A percentile compares a stretch with the other conserved stretches of the same genome.
phyloP scores from a whole-genome alignment of 1,140 invertebrate species.

The Lordiphosa mommai region DNA sequence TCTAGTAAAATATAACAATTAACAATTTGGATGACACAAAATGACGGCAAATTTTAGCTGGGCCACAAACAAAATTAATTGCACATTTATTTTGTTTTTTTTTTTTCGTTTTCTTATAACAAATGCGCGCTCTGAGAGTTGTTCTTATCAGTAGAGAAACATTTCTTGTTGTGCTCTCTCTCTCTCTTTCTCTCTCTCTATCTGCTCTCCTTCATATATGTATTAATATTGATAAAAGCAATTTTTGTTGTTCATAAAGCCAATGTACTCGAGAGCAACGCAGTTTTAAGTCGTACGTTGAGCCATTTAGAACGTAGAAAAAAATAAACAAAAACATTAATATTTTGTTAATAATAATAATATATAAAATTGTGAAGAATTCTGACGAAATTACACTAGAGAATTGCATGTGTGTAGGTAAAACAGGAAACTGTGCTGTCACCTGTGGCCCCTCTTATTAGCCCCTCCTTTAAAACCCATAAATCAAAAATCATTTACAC shows the following conservation, averaged over 20 bases:
- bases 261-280: constrained; percentile 47
- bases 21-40: too few species aligned
- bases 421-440: background rate
- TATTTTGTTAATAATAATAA: constrained; percentile 16
- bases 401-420: constrained; percentile 29
- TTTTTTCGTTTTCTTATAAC: too few species aligned
- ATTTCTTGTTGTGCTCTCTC: constrained; percentile 28
- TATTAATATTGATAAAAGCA: constrained; percentile 54
- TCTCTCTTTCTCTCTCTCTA: constrained; percentile 10
- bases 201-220: constrained; percentile 42
- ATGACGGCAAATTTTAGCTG: background rate
- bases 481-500: too few species aligned
- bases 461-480: too few species aligned
- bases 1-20: too few species aligned
- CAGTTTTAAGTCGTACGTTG: constrained; percentile 53
- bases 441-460: background rate
- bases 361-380: background rate
- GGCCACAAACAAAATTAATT: constrained; percentile 8
- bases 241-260: constrained; percentile 31
- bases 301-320: constrained; percentile 34
- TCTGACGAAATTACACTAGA: background rate
- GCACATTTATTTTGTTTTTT: constrained; percentile 22
- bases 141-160: constrained; percentile 46
- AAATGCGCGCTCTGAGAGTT: too few species aligned
- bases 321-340: constrained; percentile 5